Evolutionary conservation across 2,113 vertebrate genomes (phyloP), one percentile per base, ranked within the genome.

Genomic region (Tinamus guttatus): DNA sequence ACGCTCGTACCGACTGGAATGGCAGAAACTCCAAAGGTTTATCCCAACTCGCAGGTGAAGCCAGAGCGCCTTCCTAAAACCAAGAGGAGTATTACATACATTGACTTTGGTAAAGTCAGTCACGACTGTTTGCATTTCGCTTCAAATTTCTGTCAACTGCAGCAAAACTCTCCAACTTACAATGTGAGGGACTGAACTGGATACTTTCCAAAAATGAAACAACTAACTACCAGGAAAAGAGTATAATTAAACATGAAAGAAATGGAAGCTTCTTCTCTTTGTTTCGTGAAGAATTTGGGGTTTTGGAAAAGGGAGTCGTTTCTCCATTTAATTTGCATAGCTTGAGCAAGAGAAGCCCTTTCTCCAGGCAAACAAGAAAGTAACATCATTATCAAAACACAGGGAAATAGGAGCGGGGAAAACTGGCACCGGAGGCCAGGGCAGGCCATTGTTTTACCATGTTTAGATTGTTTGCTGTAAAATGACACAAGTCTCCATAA

Each of bases 391-490:
- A 81, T 38, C 21, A 78, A 74, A 90, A 56, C 34, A n/a, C 13
- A 11, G n/a, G 51, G 56, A 75, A 91, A 16, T 3, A 4, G 0
- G 28, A 56, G 16, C 7, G 34, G 11, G 19, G 30, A 28, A 36
- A 30, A 2, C 1, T 19, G 43, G 59, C 81, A 52, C 52, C 3
- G 24, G 21, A 36, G 45, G 25, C 36, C 0, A 0, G 7, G 30
- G 17, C 19, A 93, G 82, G 51, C 38, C 62, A 81, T 40, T 58
- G 69, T 36, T 90, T 76, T 41, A 65, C 27, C 17, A 32, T 36
- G 52, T 79, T 92, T 84, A 81, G 38, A 71, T 68, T 20, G 76
- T 88, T 85, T 40, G 27, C 77, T 47, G 71, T 81, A 79, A 93
- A 97, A 78, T 36, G 81, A 68, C 92, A 86, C 21, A 60, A 56